Conservation (phyloP, 2,113 vertebrate species). For the Motacilla alba region DNA sequence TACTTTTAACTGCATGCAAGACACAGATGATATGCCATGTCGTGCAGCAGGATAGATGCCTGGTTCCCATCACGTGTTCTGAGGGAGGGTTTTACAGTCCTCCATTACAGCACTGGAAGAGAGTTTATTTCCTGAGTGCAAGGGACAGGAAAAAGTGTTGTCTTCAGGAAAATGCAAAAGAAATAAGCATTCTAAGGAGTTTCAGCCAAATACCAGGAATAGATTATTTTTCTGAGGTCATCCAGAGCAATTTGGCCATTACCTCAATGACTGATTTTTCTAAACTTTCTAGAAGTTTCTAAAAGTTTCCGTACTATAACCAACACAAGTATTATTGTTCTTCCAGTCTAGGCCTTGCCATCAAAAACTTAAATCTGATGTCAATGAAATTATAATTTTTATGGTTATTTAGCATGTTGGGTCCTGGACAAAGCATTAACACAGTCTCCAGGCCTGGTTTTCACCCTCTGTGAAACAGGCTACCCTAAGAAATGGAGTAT, state of each 20-base stretch:
- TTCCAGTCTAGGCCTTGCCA: neutral
- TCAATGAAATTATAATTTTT: neutral
- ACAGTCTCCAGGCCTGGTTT: neutral
- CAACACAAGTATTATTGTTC: neutral
- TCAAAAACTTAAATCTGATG: neutral
- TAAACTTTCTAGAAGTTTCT: neutral
- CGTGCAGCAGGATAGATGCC: accelerated
- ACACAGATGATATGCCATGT: neutral
- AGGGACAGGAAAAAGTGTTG: neutral
- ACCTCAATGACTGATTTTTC: neutral
- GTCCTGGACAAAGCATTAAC: neutral
- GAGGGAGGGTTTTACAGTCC: neutral
- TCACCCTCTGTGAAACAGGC: neutral
- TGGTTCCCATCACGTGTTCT: neutral
- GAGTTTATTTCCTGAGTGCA: neutral
- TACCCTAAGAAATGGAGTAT: neutral
- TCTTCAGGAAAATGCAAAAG: neutral
- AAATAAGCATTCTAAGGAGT: neutral
- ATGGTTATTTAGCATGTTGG: neutral
- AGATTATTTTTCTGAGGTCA: neutral
- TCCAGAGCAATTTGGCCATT: neutral
- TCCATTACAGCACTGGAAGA: neutral
- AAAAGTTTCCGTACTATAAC: neutral
- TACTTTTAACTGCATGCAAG: neutral
- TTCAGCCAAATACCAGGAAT: neutral